Conservation (phyloP, 2,113 vertebrate species). For the Pygoscelis adeliae region DNA sequence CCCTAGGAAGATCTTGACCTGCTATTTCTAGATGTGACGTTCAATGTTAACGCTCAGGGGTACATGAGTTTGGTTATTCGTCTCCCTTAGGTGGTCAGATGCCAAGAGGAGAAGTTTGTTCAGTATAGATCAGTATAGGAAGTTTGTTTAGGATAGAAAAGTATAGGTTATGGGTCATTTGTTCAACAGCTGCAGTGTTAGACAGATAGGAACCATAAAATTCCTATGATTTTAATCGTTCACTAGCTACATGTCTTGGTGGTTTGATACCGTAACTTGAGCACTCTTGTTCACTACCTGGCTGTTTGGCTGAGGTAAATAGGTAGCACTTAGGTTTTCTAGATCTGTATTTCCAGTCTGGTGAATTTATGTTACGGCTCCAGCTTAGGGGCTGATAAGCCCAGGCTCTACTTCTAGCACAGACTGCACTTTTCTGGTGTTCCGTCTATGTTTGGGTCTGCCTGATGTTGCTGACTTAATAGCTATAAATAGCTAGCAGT, state of each 20-base stretch:
- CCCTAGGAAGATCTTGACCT: background rate
- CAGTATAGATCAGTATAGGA: background rate
- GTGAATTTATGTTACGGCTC: background rate
- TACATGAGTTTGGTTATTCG: background rate
- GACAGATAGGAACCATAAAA: background rate
- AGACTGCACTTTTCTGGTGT: background rate
- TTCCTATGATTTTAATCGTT: background rate
- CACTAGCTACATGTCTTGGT: background rate
- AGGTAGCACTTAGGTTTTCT: background rate
- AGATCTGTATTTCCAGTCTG: background rate
- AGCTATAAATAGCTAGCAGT: background rate
- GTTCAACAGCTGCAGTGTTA: background rate
- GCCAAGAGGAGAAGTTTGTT: background rate
- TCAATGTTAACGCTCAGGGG: rapidly evolving
- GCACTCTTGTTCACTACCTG: background rate
- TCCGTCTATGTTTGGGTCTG: background rate
- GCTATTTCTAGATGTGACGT: background rate
- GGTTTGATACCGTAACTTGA: background rate
- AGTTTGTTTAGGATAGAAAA: background rate
- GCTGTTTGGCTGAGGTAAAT: background rate
- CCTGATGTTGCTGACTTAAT: background rate
- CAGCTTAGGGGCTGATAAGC: rapidly evolving
- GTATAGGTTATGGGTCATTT: background rate
- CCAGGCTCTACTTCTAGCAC: background rate
- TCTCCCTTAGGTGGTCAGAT: background rate